These are phyloP conservation scores for Zaprionus davidi DNA, from an alignment of 1,140 invertebrate species.

Conservation along the genomic window DNA sequence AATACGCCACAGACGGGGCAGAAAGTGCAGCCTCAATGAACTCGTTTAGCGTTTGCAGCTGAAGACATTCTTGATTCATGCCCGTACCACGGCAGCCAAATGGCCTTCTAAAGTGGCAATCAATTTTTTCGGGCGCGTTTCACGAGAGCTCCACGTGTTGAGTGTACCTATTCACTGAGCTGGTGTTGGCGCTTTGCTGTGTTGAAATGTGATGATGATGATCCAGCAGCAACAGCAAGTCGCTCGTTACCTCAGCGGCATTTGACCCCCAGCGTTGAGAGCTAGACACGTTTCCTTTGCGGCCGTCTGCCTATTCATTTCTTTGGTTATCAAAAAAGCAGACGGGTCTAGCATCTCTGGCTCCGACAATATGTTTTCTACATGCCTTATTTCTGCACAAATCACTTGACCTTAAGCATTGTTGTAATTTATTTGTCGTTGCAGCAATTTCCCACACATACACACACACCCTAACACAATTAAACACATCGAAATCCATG, in stretches of 20 bases:
- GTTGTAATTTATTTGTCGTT: slow-evolving; percentile 81
- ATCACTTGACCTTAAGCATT: slow-evolving; percentile 81
- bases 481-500: slow-evolving; percentile 18
- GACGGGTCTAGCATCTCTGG: slow-evolving; percentile 40
- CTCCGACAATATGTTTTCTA: slow-evolving; percentile 75
- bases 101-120: slow-evolving; percentile 79
- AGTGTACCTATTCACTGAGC: neutral
- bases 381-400: slow-evolving; percentile 80
- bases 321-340: slow-evolving; percentile 70
- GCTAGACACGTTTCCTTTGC: slow-evolving; percentile 67
- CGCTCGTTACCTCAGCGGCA: slow-evolving; percentile 73
- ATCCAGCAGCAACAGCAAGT: slow-evolving; percentile 39
- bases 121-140: slow-evolving; percentile 56
- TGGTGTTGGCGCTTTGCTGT: slow-evolving; percentile 43
- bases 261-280: slow-evolving; percentile 73
- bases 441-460: slow-evolving; percentile 61
- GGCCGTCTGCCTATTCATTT: slow-evolving; percentile 61
- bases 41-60: slow-evolving; percentile 53
- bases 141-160: slow-evolving; percentile 43
- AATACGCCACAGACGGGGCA: slow-evolving; percentile 26
- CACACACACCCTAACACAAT: slow-evolving; percentile 19
- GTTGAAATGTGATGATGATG: slow-evolving; percentile 64
- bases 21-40: slow-evolving; percentile 47
- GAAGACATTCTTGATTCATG: slow-evolving; percentile 71
- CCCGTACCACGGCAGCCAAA: slow-evolving; percentile 47